phyloP scores from a whole-genome alignment of 2,113 vertebrate genomes.

The Eira barbara region DNA sequence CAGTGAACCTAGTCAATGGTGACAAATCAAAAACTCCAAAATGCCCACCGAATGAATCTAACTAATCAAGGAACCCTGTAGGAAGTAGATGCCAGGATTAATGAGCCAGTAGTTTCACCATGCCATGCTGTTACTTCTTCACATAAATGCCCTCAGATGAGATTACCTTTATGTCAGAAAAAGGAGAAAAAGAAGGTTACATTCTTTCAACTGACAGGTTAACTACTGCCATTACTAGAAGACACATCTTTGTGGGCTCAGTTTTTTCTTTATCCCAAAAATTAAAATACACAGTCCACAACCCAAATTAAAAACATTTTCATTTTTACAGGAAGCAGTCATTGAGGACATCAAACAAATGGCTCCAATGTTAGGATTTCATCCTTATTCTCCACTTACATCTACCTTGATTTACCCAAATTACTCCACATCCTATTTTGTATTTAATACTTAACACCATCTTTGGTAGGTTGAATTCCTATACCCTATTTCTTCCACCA shows the following conservation, averaged over 20 bases:
- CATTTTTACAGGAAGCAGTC: constrained; percentile 70
- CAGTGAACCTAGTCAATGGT: constrained; percentile 85
- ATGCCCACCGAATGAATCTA: constrained; percentile 84
- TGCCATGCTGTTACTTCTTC: constrained; percentile 86
- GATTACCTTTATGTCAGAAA: constrained; percentile 85
- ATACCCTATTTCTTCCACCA: constrained; percentile 61
- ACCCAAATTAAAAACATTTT: constrained; percentile 82
- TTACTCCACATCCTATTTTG: constrained; percentile 60
- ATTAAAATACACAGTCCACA: constrained; percentile 79
- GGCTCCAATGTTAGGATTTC: constrained; percentile 35
- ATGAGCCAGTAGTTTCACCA: constrained; percentile 84
- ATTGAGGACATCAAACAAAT: constrained; percentile 62
- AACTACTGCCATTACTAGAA: constrained; percentile 81
- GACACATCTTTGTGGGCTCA: constrained; percentile 76
- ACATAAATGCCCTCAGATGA: constrained; percentile 86
- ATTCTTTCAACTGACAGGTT: constrained; percentile 83
- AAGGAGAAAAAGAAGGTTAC: constrained; percentile 87
- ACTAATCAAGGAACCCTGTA: constrained; percentile 85
- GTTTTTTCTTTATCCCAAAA: constrained; percentile 79
- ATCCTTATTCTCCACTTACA: constrained; percentile 38
- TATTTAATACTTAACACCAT: constrained; percentile 54
- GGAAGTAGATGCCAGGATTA: constrained; percentile 88
- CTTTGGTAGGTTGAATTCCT: constrained; percentile 54
- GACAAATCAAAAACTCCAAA: constrained; percentile 86
- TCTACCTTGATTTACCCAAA: constrained; percentile 69